Base-by-base conservation (phyloP, 92 coral and sea anemone genomes). In the Galaxea fascicularis region DNA sequence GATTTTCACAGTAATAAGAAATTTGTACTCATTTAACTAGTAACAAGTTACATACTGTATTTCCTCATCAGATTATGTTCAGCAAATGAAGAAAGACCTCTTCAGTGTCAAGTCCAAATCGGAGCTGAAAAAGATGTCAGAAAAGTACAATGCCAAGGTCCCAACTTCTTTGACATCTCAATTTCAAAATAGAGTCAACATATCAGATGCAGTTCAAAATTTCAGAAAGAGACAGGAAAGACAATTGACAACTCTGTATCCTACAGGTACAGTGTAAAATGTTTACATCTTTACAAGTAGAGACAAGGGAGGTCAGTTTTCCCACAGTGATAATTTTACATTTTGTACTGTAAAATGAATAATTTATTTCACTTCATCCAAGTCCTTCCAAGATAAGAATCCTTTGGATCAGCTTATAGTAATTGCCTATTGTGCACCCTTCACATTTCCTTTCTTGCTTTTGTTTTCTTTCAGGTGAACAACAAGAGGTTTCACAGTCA, bases 401-500 rank as follows among this genome's bases (percentile, higher is more conserved):
- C 28, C 22, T 22, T 18, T 62, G n/a, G 31, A 62, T 24, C 9
- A 18, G 41, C 41, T 62, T 62, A 4, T 21, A 7, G 24, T 10
- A 18, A 26, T 62, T 18, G 11, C 3, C 6, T n/a, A 62, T 64
- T 9, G 69, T 64, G 69, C 41, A 64, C 69, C 69, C 41, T 64
- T 26, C 41, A 64, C 1, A 26, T 64, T 29, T 64, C 27, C 3
- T 26, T 64, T 64, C 27, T 17, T n/a, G n/a, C n/a, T n/a, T n/a
- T n/a, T 29, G 4, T 64, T 64, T 64, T 64, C 69, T 28, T 28
- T 64, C 41, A 64, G 69, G 41, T 26, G 20, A 64, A 64, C 18
- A 64, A 64, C 41, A 64, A 28, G 69, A 64, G 41, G 69, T 64
- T 64, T 28, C 27, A 41, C 69, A 64, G 41, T 64, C 69, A 64